These are phyloP conservation scores for Pseudomyrmex sp. DNA, from an alignment of 1,140 invertebrate genomes.

Conservation along the genomic window DNA sequence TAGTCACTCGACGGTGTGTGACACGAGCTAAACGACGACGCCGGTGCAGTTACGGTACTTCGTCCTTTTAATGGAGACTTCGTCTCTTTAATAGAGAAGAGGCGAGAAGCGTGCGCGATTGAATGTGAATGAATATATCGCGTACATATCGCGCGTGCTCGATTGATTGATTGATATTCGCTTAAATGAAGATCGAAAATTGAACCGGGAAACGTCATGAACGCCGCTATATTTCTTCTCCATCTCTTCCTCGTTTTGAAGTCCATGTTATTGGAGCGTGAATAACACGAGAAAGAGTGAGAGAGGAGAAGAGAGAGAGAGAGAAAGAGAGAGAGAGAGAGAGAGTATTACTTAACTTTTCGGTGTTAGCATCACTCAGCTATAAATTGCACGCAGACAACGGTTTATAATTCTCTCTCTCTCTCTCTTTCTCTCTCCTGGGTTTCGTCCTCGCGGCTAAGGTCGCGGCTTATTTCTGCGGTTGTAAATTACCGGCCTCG, in stretches of 20 bases:
- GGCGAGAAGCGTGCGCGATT: neutral
- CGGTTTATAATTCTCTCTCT: neutral
- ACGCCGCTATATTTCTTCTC: neutral
- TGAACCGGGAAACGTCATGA: neutral
- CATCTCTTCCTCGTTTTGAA: constrained; percentile 2
- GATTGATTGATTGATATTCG: neutral
- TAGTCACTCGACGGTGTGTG: neutral
- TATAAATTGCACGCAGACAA: constrained; percentile 10
- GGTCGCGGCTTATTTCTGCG: constrained; percentile 39
- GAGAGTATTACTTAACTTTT: constrained; percentile 8
- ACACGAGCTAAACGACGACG: neutral
- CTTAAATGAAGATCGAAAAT: neutral
- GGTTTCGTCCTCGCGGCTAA: neutral
- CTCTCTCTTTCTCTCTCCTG: too few species aligned
- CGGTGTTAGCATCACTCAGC: neutral
- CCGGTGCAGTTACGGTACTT: neutral
- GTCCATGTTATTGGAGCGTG: neutral
- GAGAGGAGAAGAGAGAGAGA: too few species aligned
- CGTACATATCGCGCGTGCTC: neutral
- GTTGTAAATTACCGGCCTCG: neutral
- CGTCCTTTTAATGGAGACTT: neutral
- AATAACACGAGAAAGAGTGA: neutral
- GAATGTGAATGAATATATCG: constrained; percentile 4
- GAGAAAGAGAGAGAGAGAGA: too few species aligned
- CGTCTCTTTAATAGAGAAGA: constrained; percentile 5